phyloP scores from a whole-genome alignment of 2,888 invertebrate genomes.

The Parnassius mnemosyne region DNA sequence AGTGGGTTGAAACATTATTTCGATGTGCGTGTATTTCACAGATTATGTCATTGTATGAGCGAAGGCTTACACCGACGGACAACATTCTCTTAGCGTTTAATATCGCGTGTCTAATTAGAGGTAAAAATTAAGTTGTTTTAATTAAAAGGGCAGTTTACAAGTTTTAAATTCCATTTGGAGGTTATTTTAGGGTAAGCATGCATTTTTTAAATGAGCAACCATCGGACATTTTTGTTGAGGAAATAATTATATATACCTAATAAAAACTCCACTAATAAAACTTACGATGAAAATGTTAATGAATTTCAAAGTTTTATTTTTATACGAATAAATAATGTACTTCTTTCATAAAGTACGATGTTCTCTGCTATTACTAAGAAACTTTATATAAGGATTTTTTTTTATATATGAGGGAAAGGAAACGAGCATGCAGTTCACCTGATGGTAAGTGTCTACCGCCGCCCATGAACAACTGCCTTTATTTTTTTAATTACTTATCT shows the following conservation, averaged over 20 bases:
- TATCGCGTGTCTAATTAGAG: slow-evolving; percentile 23
- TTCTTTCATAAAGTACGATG: too few relatives aligned
- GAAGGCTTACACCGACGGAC: slow-evolving; percentile 8
- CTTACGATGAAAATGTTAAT: too few relatives aligned
- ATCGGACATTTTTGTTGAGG: slow-evolving; percentile 5
- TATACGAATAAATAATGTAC: too few relatives aligned
- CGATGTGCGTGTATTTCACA: background rate
- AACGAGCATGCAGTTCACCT: too few relatives aligned
- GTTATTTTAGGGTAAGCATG: slow-evolving; percentile 3
- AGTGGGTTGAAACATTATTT: slow-evolving; percentile 1
- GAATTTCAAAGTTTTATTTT: too few relatives aligned
- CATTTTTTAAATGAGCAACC: slow-evolving; percentile 18
- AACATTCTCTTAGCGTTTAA: slow-evolving; percentile 2
- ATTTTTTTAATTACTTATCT: too few relatives aligned
- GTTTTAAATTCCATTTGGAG: slow-evolving; percentile 14
- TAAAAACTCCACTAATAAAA: background rate
- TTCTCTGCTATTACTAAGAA: too few relatives aligned
- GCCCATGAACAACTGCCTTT: too few relatives aligned
- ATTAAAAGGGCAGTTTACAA: slow-evolving; percentile 19
- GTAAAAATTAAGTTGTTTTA: slow-evolving; percentile 20
- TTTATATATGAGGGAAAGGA: too few relatives aligned
- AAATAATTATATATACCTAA: slow-evolving; percentile 6
- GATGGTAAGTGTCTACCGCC: too few relatives aligned
- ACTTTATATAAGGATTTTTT: too few relatives aligned
- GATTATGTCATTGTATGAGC: slow-evolving; percentile 19